Evolutionary conservation across 2,797 vertebrate genomes (phyloP).

Genomic region (Gouania willdenowi): DNA sequence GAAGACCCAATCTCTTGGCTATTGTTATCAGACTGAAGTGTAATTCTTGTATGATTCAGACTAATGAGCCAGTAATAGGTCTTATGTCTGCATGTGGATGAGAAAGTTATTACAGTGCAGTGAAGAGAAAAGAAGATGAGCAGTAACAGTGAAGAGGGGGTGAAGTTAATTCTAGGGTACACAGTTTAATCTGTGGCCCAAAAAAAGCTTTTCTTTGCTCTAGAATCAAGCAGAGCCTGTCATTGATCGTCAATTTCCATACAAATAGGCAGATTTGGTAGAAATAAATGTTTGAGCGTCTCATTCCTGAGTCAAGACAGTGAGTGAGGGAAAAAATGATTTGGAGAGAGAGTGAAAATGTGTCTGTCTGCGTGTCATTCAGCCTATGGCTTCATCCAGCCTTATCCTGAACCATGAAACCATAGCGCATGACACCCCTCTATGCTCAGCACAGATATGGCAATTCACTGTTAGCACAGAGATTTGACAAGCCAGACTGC

Average conservation of each 20-base stretch:
- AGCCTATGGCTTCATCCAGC: conserved; percentile 87
- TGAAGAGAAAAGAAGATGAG: conserved; percentile 24
- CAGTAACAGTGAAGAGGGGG: conserved; percentile 2
- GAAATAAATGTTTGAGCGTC: conserved; percentile 23
- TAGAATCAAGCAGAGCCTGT: conserved; percentile 19
- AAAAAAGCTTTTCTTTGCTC: conserved; percentile 67
- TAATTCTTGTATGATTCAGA: conserved; percentile 97
- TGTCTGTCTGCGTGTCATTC: conserved; percentile 73
- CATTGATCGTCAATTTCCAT: conserved; percentile 14
- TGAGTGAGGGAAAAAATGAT: conserved; percentile 32
- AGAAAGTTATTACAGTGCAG: conserved; percentile 84
- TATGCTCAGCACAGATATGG: conserved; percentile 86
- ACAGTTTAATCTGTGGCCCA: conserved; percentile 88
- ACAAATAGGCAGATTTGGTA: conserved; percentile 15
- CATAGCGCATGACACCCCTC: conserved; percentile 88
- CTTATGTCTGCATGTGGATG: conserved; percentile 92
- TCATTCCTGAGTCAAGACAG: conserved; percentile 20
- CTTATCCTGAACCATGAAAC: conserved; percentile 93
- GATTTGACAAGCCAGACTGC: conserved; percentile 98
- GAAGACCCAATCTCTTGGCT: conserved; percentile 84
- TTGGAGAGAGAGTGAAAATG: conserved; percentile 48
- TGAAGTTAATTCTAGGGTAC: conserved; percentile 85
- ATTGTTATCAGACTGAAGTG: conserved; percentile 91
- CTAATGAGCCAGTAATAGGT: conserved; percentile 88
- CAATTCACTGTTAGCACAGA: conserved; percentile 91